A percentile compares a stretch with the other conserved stretches of the same genome.
Evolutionary conservation across 2,113 vertebrate genomes (phyloP).

Genomic region (Pogona vitticeps): DNA sequence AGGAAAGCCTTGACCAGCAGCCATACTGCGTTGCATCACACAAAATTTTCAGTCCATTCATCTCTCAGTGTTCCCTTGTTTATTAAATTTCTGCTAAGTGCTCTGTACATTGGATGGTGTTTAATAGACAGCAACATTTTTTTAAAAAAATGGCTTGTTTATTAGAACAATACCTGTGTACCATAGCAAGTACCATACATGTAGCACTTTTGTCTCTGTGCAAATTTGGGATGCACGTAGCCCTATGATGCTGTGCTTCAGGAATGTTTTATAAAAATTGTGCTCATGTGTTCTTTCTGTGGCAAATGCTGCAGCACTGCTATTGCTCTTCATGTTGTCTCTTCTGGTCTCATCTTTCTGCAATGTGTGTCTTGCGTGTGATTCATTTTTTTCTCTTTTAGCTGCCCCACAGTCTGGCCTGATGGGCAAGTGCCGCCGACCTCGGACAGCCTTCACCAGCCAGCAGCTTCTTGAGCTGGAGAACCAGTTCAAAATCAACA

Average conservation of each 20-base stretch:
- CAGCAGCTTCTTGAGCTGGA: conserved; percentile 97
- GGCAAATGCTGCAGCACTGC: neutral
- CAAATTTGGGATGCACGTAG: too few species aligned
- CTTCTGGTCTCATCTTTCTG: neutral
- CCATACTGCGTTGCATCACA: too few species aligned
- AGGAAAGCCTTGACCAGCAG: too few species aligned
- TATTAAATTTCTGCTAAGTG: too few species aligned
- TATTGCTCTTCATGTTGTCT: neutral
- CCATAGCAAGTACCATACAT: neutral
- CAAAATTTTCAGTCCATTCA: too few species aligned
- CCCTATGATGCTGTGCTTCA: too few species aligned
- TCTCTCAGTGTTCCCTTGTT: too few species aligned
- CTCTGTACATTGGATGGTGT: too few species aligned
- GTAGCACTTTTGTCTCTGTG: neutral
- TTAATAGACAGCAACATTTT: too few species aligned
- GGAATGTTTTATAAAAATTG: neutral
- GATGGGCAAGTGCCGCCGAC: conserved; percentile 94
- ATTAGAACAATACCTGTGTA: neutral
- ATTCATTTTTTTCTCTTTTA: conserved; percentile 2
- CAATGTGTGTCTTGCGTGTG: neutral
- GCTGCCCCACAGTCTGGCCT: conserved; percentile 87
- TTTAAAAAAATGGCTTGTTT: too few species aligned
- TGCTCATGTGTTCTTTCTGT: neutral
- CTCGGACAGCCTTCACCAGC: conserved; percentile 96
- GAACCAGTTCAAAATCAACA: conserved; percentile 98